phyloP scores from a whole-genome alignment of 2,888 invertebrate species.

The Beris morrisii region DNA sequence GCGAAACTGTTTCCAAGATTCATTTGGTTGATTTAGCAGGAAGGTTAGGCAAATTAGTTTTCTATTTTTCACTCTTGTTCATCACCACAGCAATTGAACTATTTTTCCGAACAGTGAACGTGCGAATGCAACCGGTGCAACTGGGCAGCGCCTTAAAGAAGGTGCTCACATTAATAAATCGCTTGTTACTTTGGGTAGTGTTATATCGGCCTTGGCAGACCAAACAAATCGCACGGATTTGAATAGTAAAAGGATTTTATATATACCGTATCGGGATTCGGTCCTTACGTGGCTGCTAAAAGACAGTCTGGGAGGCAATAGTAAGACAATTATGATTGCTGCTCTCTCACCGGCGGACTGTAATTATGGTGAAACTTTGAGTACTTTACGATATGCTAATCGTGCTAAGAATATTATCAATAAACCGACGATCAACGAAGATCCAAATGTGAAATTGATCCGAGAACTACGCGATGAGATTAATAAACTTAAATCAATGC shows the following conservation, averaged over 20 bases:
- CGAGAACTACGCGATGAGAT: conserved; percentile 84
- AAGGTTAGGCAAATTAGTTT: conserved; percentile 60
- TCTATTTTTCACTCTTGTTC: conserved; percentile 11
- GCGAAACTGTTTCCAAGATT: conserved; percentile 87
- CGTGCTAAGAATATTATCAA: conserved; percentile 89
- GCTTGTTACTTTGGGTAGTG: conserved; percentile 82
- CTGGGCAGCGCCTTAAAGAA: conserved; percentile 86
- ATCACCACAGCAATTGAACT: background rate
- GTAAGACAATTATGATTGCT: conserved; percentile 90
- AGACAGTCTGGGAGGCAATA: conserved; percentile 86
- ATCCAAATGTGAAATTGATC: conserved; percentile 85
- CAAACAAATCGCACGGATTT: conserved; percentile 59
- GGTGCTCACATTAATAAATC: conserved; percentile 92
- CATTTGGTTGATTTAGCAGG: conserved; percentile 88
- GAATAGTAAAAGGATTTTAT: conserved; percentile 61
- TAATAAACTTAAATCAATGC: conserved; percentile 74
- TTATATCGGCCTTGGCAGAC: conserved; percentile 84
- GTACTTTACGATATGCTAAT: conserved; percentile 84
- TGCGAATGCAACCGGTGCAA: conserved; percentile 87
- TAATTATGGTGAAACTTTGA: conserved; percentile 85
- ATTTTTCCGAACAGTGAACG: conserved; percentile 66
- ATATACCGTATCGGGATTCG: conserved; percentile 87
- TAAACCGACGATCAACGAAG: conserved; percentile 88
- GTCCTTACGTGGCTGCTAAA: conserved; percentile 86
- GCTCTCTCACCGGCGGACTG: conserved; percentile 80